Base-by-base conservation (phyloP, 2,888 invertebrate genomes). In the Nyleta sp. region DNA sequence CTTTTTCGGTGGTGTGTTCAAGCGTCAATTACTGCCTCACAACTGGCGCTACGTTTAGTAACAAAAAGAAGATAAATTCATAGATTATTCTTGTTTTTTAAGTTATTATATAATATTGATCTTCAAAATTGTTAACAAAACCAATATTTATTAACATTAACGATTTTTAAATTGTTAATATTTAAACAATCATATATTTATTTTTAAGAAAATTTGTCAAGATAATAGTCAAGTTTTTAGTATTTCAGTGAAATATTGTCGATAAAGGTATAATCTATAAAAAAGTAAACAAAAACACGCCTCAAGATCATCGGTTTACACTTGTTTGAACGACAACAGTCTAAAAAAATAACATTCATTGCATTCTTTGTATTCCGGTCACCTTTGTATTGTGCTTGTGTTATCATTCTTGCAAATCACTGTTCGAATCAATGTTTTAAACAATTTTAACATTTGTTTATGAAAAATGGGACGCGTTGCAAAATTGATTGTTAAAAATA, bases 261-360 rank as follows among this genome's bases (percentile, higher is more conserved):
- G 38, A 38, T 38, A 35, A 35, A 53, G 35, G n/a, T 38, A 11
- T 35, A 35, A 50, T 50, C 50, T 42, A 17, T 31, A 46, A 60
- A 60, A 46, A 60, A 31, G 60, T 44, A 46, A 60, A 57, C 42
- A 57, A 40, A 57, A 38, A 60, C 33, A 33, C 60, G 48, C 35
- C 48, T 62, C 60, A 48, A 18, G 18, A 17, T 46, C 44, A 59
- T 44, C 20, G 28, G 59, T 46, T 62, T 35, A 64, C 17, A 64
- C 40, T 64, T 64, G 50, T 50, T 50, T 64, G 13, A 18, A 38
- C 18, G 22, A 48, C 48, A 62, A 48, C 46, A 46, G 28, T 57
- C 17, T 59, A 28, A 46, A 46, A 44, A 60, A 33, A 17, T 42
- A 42, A 42, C 40, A 38, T 22, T 55, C n/a, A n/a, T n/a, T n/a